Base-by-base conservation (phyloP, 1,140 invertebrate species). In the Papilio machaon region DNA sequence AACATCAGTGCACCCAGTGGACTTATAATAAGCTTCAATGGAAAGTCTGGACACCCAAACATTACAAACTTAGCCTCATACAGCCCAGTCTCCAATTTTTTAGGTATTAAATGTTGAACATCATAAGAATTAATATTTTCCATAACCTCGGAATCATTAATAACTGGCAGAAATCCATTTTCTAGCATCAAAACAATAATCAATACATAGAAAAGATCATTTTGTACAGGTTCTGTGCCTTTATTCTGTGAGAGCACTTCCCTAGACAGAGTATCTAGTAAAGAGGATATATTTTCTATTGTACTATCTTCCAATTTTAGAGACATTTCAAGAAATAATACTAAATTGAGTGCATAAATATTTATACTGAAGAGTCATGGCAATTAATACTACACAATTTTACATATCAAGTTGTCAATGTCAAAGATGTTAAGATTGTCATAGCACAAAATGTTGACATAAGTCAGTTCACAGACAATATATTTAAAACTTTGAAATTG, bases 161-260 rank as follows among this genome's bases (percentile, higher is more conserved):
- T 58, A 49, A 88, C 58, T 11, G 88, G 86, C 43, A 84, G 17
- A 83, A 94, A 93, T 13, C 87, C 89, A 86, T 94, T 91, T 86
- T 94, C 91, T 30, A 88, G 80, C 87, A 92, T 87, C 49, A 92
- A 82, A 79, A 90, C 82, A 38, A 90, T 77, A 77, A 93, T 86
- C 58, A 91, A 75, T 80, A 90, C 79, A 81, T 90, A 89, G 58
- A 94, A 86, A 64, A 91, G 78, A 81, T 94, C 91, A 80, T 90
- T 89, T 86, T 93, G 88, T 7, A 83, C 74, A 17, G 83, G 79
- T 47, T 94, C 90, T 64, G 38, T 80, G n/a, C 80, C 79, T 73
- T 86, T 84, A 23, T 73, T 84, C 49, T 88, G 82, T 17, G 79
- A 46, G 9, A 84, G 54, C 38, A 91, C 80, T 80, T 83, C 86